Conservation (phyloP, 2,797 vertebrate genomes). For the Scarus forsteni region DNA sequence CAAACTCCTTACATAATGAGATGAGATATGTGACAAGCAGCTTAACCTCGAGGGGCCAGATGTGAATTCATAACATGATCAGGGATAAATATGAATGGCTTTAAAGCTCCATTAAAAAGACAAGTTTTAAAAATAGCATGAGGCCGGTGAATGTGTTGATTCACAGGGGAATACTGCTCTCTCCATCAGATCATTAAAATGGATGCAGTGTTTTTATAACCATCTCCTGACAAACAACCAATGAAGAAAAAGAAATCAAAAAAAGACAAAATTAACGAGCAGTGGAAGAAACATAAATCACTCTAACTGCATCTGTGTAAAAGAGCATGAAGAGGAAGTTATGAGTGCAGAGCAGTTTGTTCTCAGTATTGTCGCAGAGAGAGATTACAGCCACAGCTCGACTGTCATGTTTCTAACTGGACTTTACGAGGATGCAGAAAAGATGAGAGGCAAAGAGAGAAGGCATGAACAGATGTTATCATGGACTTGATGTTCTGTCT, state of each 20-base stretch:
- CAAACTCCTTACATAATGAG: constrained; percentile 7
- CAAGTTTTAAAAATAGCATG: neutral
- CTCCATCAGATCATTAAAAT: neutral
- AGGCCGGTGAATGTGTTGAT: neutral
- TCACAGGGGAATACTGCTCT: neutral
- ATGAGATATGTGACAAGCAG: neutral
- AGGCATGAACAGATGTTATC: constrained; percentile 4
- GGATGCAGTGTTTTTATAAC: neutral
- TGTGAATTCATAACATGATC: constrained; percentile 9
- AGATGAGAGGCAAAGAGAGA: neutral
- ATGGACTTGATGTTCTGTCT: neutral
- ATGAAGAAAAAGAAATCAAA: neutral
- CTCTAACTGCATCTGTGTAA: neutral
- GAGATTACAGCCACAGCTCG: too few relatives aligned
- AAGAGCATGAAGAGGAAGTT: neutral
- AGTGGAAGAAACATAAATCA: neutral
- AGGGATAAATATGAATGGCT: constrained; percentile 3
- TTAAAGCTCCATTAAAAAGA: constrained; percentile 7
- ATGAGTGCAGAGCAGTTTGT: neutral
- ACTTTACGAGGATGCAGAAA: neutral
- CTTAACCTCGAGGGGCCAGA: constrained; percentile 4
- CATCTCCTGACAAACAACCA: neutral
- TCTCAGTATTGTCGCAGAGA: too few relatives aligned
- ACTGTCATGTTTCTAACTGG: neutral
- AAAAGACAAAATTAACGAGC: neutral